Percentiles rank a stretch among this genome's conserved stretches.
Evolutionary conservation across 2,888 invertebrate genomes (phyloP).

Genomic region (Drosophila yooni): DNA sequence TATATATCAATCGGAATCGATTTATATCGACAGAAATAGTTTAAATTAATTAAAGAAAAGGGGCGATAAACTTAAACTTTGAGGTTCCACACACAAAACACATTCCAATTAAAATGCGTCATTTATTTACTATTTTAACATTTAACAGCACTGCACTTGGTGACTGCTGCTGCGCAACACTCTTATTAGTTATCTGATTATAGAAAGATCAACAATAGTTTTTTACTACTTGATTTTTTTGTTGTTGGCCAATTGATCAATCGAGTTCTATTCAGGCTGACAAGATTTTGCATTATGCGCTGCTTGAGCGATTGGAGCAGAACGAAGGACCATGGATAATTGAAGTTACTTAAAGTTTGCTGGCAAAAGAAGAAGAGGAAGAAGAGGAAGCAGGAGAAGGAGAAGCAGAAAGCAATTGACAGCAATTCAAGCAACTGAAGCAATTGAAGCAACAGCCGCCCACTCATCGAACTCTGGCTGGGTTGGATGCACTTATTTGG

Average conservation of each 20-base stretch:
- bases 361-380: background rate
- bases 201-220: background rate
- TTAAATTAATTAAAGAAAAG: no score
- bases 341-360: constrained; percentile 49
- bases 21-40: no score
- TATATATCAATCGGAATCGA: no score
- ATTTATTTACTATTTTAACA: background rate
- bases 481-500: constrained; percentile 42
- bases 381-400: background rate
- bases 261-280: constrained; percentile 14
- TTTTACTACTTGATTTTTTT: background rate
- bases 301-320: constrained; percentile 24
- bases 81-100: no score
- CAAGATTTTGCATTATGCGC: background rate
- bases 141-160: background rate
- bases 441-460: constrained; percentile 49
- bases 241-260: constrained; percentile 18
- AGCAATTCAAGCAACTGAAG: constrained; percentile 39
- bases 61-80: no score
- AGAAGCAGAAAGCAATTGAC: background rate
- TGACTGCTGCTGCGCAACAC: background rate
- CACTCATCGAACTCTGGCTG: constrained; percentile 55
- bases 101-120: no score
- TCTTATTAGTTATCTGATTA: background rate
- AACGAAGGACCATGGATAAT: constrained; percentile 37